A percentile compares a stretch with the other conserved stretches of the same genome.
Evolutionary conservation across 2,797 vertebrate genomes (phyloP).

Genomic region (Sternarchorhynchus goeldii): DNA sequence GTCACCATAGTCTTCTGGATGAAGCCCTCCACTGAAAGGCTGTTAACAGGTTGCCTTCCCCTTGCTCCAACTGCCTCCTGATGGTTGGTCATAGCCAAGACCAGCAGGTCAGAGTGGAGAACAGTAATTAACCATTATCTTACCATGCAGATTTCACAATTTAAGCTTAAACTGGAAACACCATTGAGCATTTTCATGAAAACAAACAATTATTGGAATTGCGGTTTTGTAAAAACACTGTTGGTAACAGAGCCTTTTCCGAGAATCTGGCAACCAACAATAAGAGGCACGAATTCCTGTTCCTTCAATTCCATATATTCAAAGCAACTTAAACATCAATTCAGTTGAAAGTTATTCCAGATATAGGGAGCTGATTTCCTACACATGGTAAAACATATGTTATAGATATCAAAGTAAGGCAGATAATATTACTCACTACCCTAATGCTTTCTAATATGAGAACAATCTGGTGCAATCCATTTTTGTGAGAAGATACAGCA

Average conservation of each 20-base stretch:
- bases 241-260: not conserved
- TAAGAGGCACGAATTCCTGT: not conserved
- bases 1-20: constrained; percentile 93
- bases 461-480: constrained; percentile 3
- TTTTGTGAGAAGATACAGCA: constrained; percentile 8
- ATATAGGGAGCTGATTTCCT: not conserved
- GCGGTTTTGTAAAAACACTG: not conserved
- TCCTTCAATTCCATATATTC: not conserved
- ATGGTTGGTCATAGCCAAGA: constrained; percentile 66
- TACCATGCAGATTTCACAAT: constrained; percentile 56
- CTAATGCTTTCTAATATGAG: not conserved
- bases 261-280: not conserved
- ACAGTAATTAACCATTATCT: constrained; percentile 60
- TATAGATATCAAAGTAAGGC: not conserved
- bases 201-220: not conserved
- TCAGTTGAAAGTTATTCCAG: not conserved
- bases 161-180: constrained; percentile 51
- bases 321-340: not conserved
- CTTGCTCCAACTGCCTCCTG: constrained; percentile 83
- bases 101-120: constrained; percentile 63
- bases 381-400: not conserved
- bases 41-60: constrained; percentile 85
- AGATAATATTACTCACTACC: not conserved
- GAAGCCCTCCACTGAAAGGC: constrained; percentile 89
- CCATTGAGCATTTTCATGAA: not conserved